phyloP scores from a whole-genome alignment of 2,797 vertebrate genomes.

The Intellagama lesueurii region DNA sequence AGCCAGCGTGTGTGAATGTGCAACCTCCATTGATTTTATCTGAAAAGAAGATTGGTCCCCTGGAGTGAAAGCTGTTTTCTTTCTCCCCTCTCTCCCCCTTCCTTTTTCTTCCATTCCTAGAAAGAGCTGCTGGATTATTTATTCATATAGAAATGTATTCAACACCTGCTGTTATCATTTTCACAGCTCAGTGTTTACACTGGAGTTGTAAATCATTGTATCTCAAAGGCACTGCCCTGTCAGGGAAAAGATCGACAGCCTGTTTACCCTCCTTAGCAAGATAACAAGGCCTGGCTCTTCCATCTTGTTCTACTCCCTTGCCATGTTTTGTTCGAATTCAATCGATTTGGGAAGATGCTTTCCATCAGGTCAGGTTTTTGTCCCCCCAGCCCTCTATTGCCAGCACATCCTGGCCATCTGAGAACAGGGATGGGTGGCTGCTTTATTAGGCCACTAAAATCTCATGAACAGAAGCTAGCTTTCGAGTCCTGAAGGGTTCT shows the following conservation, averaged over 20 bases:
- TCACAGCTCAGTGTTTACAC: constrained; percentile 36
- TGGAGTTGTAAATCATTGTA: constrained; percentile 26
- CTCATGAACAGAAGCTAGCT: too few relatives aligned
- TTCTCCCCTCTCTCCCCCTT: neutral
- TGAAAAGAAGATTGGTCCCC: constrained; percentile 36
- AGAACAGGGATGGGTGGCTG: too few relatives aligned
- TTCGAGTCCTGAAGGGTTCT: too few relatives aligned
- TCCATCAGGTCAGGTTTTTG: neutral
- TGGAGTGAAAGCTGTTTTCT: constrained; percentile 35
- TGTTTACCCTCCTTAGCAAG: constrained; percentile 20
- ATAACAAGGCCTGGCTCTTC: neutral
- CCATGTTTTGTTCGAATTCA: neutral
- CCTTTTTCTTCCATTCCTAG: constrained; percentile 30
- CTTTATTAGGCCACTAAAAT: too few relatives aligned
- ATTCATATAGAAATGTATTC: constrained; percentile 9
- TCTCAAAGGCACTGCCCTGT: constrained; percentile 10
- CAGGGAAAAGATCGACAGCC: neutral
- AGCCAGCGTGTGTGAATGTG: constrained; percentile 13
- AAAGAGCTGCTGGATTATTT: constrained; percentile 47
- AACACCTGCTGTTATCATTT: constrained; percentile 54
- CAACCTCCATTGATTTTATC: constrained; percentile 46
- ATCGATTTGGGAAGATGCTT: neutral
- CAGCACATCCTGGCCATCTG: too few relatives aligned
- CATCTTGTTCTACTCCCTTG: neutral
- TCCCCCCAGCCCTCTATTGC: neutral